phyloP scores from a whole-genome alignment of 1,140 invertebrate genomes.

The Tachypleus tridentatus region DNA sequence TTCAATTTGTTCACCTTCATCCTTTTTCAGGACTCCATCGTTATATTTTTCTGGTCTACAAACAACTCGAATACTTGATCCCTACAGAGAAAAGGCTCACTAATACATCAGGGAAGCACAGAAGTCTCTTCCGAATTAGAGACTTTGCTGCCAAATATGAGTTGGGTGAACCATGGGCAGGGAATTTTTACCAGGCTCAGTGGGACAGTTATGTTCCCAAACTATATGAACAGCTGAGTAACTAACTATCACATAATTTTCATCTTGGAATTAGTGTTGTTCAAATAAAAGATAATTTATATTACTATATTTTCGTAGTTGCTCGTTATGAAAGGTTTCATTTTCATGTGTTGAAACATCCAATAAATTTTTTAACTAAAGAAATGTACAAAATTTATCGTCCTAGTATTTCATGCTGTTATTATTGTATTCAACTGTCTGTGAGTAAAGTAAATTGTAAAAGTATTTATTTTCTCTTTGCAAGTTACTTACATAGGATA shows the following conservation, averaged over 20 bases:
- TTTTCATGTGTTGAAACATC: too few species aligned
- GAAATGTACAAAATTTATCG: too few species aligned
- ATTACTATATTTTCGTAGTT: too few species aligned
- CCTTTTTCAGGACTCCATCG: slow-evolving; percentile 55
- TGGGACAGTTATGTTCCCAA: slow-evolving; percentile 81
- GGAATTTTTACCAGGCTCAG: slow-evolving; percentile 78
- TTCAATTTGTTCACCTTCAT: slow-evolving; percentile 5
- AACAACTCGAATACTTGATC: slow-evolving; percentile 56
- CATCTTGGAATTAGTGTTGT: too few species aligned
- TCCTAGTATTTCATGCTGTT: too few species aligned
- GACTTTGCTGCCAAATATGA: slow-evolving; percentile 73
- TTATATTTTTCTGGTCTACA: slow-evolving; percentile 77
- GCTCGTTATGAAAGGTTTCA: too few species aligned
- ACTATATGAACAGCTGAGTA: slow-evolving; percentile 38
- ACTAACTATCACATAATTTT: background rate
- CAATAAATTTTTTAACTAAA: too few species aligned
- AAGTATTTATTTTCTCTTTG: too few species aligned
- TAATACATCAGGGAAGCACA: slow-evolving; percentile 51
- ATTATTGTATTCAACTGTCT: too few species aligned
- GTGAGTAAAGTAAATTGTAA: too few species aligned
- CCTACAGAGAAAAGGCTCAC: slow-evolving; percentile 53
- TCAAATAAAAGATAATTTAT: too few species aligned
- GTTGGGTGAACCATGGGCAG: slow-evolving; percentile 65
- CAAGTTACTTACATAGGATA: too few species aligned
- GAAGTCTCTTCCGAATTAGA: slow-evolving; percentile 61